These are phyloP conservation scores for Saxicola maurus DNA, from an alignment of 2,797 vertebrate species.

Conservation along the genomic window DNA sequence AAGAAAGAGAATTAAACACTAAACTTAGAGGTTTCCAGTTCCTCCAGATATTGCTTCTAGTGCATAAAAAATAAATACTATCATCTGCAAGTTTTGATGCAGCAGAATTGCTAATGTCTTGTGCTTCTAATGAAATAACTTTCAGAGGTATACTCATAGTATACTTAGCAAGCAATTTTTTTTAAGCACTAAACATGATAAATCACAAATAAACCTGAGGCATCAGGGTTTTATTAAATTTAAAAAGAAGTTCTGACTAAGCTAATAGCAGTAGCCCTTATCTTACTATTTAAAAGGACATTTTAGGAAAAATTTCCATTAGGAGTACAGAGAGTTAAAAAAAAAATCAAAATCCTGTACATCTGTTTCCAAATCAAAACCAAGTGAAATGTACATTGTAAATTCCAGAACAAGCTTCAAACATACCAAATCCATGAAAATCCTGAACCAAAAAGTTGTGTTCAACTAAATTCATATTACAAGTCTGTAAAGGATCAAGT, in stretches of 20 bases:
- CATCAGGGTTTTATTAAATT: background rate
- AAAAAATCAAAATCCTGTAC: background rate
- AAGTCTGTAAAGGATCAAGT: background rate
- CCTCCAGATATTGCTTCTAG: background rate
- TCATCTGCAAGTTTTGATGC: background rate
- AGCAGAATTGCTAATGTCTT: background rate
- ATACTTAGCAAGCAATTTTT: background rate
- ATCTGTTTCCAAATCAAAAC: conserved; percentile 5
- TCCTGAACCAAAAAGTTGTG: background rate
- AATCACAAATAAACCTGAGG: background rate
- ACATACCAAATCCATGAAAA: background rate
- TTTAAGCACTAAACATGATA: background rate
- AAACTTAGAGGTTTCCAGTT: background rate
- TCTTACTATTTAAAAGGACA: background rate
- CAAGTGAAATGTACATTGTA: background rate
- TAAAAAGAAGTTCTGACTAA: background rate
- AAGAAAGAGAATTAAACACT: background rate
- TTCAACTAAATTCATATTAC: background rate
- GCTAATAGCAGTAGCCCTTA: background rate
- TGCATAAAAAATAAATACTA: background rate
- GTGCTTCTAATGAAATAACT: background rate
- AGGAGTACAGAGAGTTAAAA: background rate
- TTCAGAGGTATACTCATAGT: background rate
- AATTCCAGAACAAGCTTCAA: background rate
- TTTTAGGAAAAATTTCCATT: background rate